Base-by-base conservation (phyloP, 2,888 invertebrate species). In the Eristalis tenax region DNA sequence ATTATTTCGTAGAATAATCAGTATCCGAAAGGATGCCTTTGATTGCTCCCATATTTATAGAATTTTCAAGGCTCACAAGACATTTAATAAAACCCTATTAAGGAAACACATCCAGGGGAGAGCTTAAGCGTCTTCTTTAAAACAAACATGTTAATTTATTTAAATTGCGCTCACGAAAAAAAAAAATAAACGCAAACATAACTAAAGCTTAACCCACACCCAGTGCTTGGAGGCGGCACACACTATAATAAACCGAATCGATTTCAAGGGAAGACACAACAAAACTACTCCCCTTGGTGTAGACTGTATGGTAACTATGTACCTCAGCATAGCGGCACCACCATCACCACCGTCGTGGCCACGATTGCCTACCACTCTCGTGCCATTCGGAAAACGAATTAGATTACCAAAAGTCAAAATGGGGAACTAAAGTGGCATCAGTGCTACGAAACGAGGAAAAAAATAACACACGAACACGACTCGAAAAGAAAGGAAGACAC, bases 381-480 rank as follows among this genome's bases (percentile, higher is more conserved):
- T n/a, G 28, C 70, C 40, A 23, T 38, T 56, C 23, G 56, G 35
- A 75, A 74, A 80, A 43, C 75, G 78, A 86, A 82, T 86, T 82
- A 82, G 82, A 86, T 86, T 78, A 82, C 74, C 82, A 75, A 86
- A 81, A 77, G 77, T 85, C 77, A 74, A 82, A 85, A 84, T 73
- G 83, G 70, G 65, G 70, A 84, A 56, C 80, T 63, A 43, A 84
- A 84, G 61, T 66, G 76, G 71, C 81, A 63, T 65, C 70, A 79
- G 23, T 61, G 38, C 66, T 65, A 56, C 11, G n/a, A 13, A 18
- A 57, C 40, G 59, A 50, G 59, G 13, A 70, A 65, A 32, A 84
- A 18, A 66, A 40, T 13, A 35, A 66, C 43, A 40, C 28, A 38
- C 40, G 35, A 59, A 15, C 35, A 61, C 26, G 11, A 64, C 13